phyloP scores from a whole-genome alignment of 1,140 invertebrate genomes.

The Panagrolaimus sp. region DNA sequence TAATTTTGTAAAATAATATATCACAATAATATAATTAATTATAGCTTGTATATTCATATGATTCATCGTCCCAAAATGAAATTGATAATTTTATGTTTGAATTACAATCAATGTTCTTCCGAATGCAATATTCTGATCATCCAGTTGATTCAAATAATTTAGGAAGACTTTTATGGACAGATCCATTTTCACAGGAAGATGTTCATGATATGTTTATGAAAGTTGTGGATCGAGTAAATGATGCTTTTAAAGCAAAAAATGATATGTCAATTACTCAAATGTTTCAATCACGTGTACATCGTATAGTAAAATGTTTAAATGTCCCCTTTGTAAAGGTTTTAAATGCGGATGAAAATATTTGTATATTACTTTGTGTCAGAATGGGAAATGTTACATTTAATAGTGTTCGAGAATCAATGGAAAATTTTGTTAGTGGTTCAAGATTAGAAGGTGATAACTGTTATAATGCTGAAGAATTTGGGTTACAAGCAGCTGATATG shows the following conservation, averaged over 20 bases:
- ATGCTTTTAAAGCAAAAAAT: background rate
- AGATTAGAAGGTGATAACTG: slow-evolving; percentile 18
- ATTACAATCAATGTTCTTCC: slow-evolving; percentile 4
- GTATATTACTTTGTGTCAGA: background rate
- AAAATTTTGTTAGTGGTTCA: background rate
- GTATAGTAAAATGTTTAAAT: background rate
- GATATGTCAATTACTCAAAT: background rate
- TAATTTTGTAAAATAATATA: background rate
- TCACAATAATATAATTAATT: background rate
- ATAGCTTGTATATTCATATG: background rate
- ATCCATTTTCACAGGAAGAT: slow-evolving; percentile 9
- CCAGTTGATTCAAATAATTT: background rate
- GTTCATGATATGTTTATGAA: slow-evolving; percentile 16
- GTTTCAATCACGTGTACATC: background rate
- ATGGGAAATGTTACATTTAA: background rate
- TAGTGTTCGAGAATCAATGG: background rate
- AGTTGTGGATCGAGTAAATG: background rate
- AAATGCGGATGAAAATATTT: background rate
- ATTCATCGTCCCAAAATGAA: background rate
- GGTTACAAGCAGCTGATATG: slow-evolving; percentile 14
- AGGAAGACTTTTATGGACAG: background rate
- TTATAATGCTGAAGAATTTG: slow-evolving; percentile 11
- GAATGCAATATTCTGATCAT: slow-evolving; percentile 1
- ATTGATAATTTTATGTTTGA: slow-evolving; percentile 9
- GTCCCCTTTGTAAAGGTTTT: background rate